Evolutionary conservation across 2,888 invertebrate genomes (phyloP), one percentile per base, ranked within the genome.

Genomic region (Leistus spinibarbis): DNA sequence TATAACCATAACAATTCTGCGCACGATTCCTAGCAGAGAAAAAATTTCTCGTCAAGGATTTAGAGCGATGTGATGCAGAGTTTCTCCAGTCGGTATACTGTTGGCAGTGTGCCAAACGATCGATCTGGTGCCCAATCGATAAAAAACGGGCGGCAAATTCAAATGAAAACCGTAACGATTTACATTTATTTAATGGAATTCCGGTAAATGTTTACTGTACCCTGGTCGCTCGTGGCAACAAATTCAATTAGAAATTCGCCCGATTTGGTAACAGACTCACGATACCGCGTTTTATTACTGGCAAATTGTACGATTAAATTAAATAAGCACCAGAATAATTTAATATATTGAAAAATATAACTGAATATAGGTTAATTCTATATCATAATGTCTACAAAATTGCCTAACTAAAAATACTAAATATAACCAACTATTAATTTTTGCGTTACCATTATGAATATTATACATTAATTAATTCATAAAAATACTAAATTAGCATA

Each of bases 1-100:
- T 60, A 10, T 60, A 60, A 20, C 19, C 60, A 60, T 60, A 60
- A 60, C 19, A 60, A 60, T 60, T 60, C 60, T 60, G n/a, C 10
- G 60, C 60, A 60, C 60, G 60, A 60, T 19, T 3, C 60, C 3
- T 0, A 20, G 20, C 9, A 60, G n/a, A 60, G 22, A 60, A 60
- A 20, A 19, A 60, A 60, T 60, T 60, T 60, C 60, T 60, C 60
- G 60, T 3, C 20, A 60, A 19, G 60, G 19, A 60, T 19, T 60
- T 60, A 60, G 60, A 56, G 56, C 56, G n/a, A 1, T 53, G 7
- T 9, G 7, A 54, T 20, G 22, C 60, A 60, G 20, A 19, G 7
- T 20, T 22, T 60, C 17, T 60, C 60, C 60, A 40, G 40, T 40
- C 40, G 40, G 40, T 5, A 40, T 5, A 40, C 22, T 4, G 20